A percentile compares a stretch with the other conserved stretches of the same genome.
These are phyloP conservation scores for Ornithorhynchus anatinus DNA, from an alignment of 2,113 vertebrate genomes.

Conservation along the genomic window DNA sequence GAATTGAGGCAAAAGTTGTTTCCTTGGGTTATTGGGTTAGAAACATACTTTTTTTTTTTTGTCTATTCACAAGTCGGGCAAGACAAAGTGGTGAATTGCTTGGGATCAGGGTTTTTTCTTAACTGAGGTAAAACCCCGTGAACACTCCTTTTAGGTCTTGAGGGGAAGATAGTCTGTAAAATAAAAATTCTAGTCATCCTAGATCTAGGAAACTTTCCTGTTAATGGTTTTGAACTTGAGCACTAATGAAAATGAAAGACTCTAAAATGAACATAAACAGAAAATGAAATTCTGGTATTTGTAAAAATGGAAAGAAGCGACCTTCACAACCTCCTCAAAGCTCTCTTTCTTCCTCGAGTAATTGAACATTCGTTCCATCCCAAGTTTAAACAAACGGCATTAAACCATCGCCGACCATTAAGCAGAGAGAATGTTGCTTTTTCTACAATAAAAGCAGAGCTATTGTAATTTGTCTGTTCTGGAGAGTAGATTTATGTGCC, in stretches of 20 bases:
- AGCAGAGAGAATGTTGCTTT: slow-evolving; percentile 27
- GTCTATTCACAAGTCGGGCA: too few relatives aligned
- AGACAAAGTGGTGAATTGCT: too few relatives aligned
- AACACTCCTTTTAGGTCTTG: too few relatives aligned
- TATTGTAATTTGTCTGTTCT: slow-evolving; percentile 12
- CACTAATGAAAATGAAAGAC: too few relatives aligned
- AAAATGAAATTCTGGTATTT: slow-evolving; percentile 2
- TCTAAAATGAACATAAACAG: too few relatives aligned
- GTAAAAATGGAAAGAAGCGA: slow-evolving; percentile 20
- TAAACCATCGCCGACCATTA: slow-evolving; percentile 38
- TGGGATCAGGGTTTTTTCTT: too few relatives aligned
- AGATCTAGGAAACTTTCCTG: too few relatives aligned
- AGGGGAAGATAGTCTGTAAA: neutral
- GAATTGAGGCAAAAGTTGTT: too few relatives aligned
- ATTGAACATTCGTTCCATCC: slow-evolving; percentile 25
- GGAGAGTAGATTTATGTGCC: slow-evolving; percentile 18
- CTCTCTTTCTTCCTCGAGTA: slow-evolving; percentile 12
- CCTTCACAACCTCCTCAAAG: slow-evolving; percentile 11
- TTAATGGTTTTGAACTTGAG: too few relatives aligned
- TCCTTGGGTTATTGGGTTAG: too few relatives aligned
- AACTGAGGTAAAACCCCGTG: too few relatives aligned
- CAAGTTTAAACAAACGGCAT: neutral
- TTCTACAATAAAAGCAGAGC: slow-evolving; percentile 15
- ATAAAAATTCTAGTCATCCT: slow-evolving; percentile 20
- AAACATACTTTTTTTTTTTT: too few relatives aligned